These are phyloP conservation scores for Lepidurus apus DNA, from an alignment of 1,140 invertebrate species.

Conservation along the genomic window DNA sequence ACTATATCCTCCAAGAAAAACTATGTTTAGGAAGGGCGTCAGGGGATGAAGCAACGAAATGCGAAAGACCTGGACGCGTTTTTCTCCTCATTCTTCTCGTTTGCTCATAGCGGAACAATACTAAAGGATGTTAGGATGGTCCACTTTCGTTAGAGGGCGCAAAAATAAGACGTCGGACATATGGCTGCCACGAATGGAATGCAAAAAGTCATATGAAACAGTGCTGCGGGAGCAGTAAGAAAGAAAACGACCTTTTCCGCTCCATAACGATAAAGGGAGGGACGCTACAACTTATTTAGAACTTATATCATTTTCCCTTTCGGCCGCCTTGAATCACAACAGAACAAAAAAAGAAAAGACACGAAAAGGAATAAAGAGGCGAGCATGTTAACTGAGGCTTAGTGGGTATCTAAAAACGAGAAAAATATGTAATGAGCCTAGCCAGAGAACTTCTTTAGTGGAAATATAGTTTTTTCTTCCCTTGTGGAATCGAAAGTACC, in stretches of 20 bases:
- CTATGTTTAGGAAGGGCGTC: background rate
- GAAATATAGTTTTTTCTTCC: background rate
- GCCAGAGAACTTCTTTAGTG: background rate
- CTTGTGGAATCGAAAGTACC: background rate
- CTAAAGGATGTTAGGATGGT: background rate
- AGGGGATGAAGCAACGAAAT: background rate
- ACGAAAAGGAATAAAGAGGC: background rate
- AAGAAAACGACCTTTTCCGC: background rate
- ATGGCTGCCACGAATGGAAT: background rate
- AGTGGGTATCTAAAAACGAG: background rate
- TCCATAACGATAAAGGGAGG: background rate
- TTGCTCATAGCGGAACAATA: constrained; percentile 1
- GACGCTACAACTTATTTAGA: background rate
- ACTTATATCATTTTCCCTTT: background rate
- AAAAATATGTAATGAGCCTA: constrained; percentile 9
- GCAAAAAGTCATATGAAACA: background rate
- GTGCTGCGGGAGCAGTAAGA: background rate
- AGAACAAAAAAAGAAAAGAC: background rate
- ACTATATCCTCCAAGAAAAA: background rate
- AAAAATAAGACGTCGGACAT: background rate
- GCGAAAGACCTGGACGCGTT: background rate
- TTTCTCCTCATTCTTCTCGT: background rate
- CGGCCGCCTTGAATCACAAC: background rate
- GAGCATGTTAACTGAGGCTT: background rate
- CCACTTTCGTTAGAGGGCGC: background rate